These are phyloP conservation scores for Terrapene triunguis DNA, from an alignment of 2,113 vertebrate species.

Conservation along the genomic window DNA sequence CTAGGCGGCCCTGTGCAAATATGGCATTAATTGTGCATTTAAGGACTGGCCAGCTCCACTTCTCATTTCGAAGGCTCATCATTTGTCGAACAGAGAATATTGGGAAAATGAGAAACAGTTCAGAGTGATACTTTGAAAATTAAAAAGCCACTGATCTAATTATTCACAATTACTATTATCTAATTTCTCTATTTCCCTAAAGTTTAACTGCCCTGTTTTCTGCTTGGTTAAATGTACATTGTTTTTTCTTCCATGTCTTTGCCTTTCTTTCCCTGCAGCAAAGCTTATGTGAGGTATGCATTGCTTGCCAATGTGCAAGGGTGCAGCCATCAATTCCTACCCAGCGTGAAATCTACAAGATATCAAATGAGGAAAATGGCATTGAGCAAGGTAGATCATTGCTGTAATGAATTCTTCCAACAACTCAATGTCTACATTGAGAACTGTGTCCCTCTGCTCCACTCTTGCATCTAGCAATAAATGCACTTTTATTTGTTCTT, in stretches of 20 bases:
- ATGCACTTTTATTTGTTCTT: neutral
- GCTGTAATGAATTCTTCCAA: no score
- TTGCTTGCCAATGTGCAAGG: neutral
- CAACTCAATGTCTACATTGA: neutral
- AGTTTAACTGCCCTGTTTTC: neutral
- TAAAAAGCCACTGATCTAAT: neutral
- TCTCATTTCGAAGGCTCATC: neutral
- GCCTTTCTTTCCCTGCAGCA: neutral
- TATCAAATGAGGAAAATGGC: neutral
- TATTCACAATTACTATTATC: neutral
- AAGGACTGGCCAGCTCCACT: neutral
- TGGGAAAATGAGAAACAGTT: neutral
- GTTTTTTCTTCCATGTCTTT: neutral
- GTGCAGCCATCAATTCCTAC: neutral
- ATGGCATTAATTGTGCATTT: neutral
- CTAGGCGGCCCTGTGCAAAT: no score
- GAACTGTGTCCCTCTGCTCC: neutral
- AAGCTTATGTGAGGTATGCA: neutral
- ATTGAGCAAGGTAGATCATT: neutral
- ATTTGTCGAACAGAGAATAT: neutral
- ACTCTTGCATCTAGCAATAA: neutral
- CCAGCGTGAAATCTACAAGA: neutral
- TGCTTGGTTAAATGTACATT: neutral
- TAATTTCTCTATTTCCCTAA: neutral
- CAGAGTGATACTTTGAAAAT: neutral